Evolutionary conservation across 2,888 invertebrate species (phyloP).

Genomic region (Furcula furcula): DNA sequence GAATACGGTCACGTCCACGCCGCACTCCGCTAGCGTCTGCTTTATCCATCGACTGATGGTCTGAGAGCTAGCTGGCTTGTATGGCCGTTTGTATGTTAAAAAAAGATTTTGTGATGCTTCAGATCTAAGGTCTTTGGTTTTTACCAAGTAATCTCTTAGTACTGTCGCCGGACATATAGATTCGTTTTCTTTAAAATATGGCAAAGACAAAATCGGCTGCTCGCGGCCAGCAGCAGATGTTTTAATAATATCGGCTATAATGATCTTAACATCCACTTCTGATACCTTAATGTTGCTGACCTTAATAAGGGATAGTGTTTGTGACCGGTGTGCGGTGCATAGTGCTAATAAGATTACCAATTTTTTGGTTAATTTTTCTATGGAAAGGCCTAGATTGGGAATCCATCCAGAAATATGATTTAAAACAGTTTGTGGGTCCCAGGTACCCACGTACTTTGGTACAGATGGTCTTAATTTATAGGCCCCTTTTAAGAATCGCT

Average conservation of each 20-base stretch:
- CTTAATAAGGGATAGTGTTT: no score
- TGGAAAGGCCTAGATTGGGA: slow-evolving; percentile 30
- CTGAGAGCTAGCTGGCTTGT: slow-evolving; percentile 6
- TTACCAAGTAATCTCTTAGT: not conserved
- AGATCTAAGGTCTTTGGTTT: not conserved
- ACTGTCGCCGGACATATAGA: not conserved
- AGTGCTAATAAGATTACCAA: no score
- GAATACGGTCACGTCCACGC: slow-evolving; percentile 8
- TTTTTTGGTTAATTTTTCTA: no score
- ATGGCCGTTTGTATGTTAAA: slow-evolving; percentile 8
- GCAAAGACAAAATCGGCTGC: not conserved
- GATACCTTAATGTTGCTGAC: no score
- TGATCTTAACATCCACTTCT: slow-evolving; percentile 15
- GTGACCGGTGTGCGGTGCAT: no score
- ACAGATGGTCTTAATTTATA: slow-evolving; percentile 29
- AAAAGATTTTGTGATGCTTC: not conserved
- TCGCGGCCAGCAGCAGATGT: slow-evolving; percentile 8
- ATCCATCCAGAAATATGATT: no score
- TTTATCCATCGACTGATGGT: slow-evolving; percentile 18
- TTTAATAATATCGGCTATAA: slow-evolving; percentile 12
- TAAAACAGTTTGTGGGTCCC: no score
- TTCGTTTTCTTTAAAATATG: not conserved
- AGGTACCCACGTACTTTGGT: no score
- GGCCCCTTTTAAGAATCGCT: slow-evolving; percentile 25
- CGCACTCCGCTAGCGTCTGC: slow-evolving; percentile 7